Evolutionary conservation across 2,888 invertebrate genomes (phyloP).

Genomic region (Argyresthia albistria): DNA sequence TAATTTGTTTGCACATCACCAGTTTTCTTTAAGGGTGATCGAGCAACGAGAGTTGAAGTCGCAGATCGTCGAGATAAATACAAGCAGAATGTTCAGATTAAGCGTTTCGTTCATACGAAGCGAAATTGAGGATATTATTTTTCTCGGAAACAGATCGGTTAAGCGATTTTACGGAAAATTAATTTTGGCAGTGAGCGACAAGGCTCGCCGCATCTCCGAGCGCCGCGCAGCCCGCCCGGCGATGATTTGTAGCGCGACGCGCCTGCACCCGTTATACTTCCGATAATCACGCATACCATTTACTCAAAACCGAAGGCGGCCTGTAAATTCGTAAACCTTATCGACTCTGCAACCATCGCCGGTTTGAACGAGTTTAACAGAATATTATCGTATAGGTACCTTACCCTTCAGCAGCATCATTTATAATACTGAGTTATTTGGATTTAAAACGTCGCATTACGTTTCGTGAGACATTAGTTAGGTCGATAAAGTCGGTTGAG

Average conservation of each 20-base stretch:
- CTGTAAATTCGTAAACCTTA: slow-evolving; percentile 44
- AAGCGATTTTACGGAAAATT: slow-evolving; percentile 65
- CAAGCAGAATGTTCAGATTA: slow-evolving; percentile 39
- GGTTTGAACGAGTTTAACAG: slow-evolving; percentile 18
- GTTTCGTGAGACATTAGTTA: neutral
- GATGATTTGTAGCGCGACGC: slow-evolving; percentile 55
- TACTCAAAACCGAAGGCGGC: slow-evolving; percentile 42
- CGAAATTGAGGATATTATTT: slow-evolving; percentile 52
- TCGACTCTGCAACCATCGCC: slow-evolving; percentile 33
- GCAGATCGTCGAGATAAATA: slow-evolving; percentile 1
- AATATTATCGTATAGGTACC: slow-evolving; percentile 21
- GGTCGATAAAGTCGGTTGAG: slow-evolving; percentile 6
- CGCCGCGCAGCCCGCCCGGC: slow-evolving; percentile 24
- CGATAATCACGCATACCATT: slow-evolving; percentile 58
- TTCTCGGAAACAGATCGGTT: slow-evolving; percentile 61
- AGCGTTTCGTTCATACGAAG: slow-evolving; percentile 33
- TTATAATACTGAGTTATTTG: neutral
- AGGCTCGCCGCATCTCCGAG: slow-evolving; percentile 24
- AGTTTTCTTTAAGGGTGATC: slow-evolving; percentile 34
- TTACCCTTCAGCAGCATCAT: slow-evolving; percentile 6
- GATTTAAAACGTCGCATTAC: neutral
- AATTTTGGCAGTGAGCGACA: slow-evolving; percentile 65
- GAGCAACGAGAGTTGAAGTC: slow-evolving; percentile 17
- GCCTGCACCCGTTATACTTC: slow-evolving; percentile 43
- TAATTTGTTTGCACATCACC: slow-evolving; percentile 53